A percentile compares a stretch with the other conserved stretches of the same genome.
phyloP scores from a whole-genome alignment of 2,113 vertebrate genomes.

The Lontra canadensis region DNA sequence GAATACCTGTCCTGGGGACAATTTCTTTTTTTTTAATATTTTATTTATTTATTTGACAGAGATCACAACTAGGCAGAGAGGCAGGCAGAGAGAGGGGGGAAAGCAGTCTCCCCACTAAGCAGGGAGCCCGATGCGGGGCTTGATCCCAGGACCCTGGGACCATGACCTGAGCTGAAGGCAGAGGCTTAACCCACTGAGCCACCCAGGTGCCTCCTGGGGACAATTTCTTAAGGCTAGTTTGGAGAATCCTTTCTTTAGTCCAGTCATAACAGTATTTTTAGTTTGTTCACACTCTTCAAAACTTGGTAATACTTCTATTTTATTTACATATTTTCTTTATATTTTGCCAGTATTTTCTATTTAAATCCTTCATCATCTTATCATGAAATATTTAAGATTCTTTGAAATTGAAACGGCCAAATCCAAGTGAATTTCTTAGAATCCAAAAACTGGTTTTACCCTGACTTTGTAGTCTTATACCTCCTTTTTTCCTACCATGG shows the following conservation, averaged over 20 bases:
- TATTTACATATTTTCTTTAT: background rate
- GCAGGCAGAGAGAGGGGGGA: no score
- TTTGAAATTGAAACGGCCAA: background rate
- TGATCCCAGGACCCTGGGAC: no score
- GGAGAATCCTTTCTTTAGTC: background rate
- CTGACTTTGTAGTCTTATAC: background rate
- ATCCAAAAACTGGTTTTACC: background rate
- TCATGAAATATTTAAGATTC: slow-evolving; percentile 19
- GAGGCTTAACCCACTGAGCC: no score
- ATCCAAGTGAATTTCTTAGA: background rate
- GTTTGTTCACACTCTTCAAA: background rate
- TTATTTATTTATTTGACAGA: no score
- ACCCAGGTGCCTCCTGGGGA: background rate
- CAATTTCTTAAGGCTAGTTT: background rate
- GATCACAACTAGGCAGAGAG: no score
- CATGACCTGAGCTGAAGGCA: no score
- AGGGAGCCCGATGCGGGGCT: no score
- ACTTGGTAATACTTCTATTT: slow-evolving; percentile 11
- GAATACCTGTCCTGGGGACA: background rate
- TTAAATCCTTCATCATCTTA: background rate
- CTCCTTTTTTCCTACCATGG: background rate
- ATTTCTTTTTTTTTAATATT: background rate
- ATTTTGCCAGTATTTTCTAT: slow-evolving; percentile 25
- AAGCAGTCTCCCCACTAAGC: no score
- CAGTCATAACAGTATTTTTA: background rate